Evolutionary conservation across 2,113 vertebrate species (phyloP).

Genomic region (Gobio gobio): DNA sequence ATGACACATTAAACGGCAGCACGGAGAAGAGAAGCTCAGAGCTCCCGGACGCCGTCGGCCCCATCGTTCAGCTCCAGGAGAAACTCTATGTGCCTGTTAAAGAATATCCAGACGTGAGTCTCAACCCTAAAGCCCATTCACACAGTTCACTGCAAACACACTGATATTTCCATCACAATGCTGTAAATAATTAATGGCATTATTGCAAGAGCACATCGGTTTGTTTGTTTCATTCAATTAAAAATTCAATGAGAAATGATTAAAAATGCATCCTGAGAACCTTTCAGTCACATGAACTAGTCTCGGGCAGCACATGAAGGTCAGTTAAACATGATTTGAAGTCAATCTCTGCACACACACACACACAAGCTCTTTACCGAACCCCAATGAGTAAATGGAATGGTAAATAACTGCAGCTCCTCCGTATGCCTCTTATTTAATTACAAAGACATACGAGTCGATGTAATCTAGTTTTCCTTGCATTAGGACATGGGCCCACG

Average conservation of each 20-base stretch:
- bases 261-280: not conserved
- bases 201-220: not conserved
- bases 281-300: not conserved
- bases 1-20: slow-evolving; percentile 90
- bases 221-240: slow-evolving; percentile 8
- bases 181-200: not conserved
- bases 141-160: not conserved
- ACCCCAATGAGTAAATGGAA: slow-evolving; percentile 43
- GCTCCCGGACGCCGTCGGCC: slow-evolving; percentile 88
- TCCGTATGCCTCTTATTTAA: slow-evolving; percentile 51
- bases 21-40: slow-evolving; percentile 88
- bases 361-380: slow-evolving; percentile 25
- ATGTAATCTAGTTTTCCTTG: slow-evolving; percentile 59
- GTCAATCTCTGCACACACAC: not conserved
- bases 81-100: slow-evolving; percentile 95
- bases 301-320: slow-evolving; percentile 23
- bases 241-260: slow-evolving; percentile 21
- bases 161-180: not conserved
- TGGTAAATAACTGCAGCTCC: slow-evolving; percentile 37
- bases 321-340: slow-evolving; percentile 22
- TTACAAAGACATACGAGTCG: slow-evolving; percentile 56
- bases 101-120: slow-evolving; percentile 93
- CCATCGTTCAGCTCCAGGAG: slow-evolving; percentile 90
- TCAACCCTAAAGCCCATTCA: not conserved
- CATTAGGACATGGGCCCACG: slow-evolving; percentile 56